Evolutionary conservation across 2,888 invertebrate genomes (phyloP).

Genomic region (Schrankia costaestrigalis): DNA sequence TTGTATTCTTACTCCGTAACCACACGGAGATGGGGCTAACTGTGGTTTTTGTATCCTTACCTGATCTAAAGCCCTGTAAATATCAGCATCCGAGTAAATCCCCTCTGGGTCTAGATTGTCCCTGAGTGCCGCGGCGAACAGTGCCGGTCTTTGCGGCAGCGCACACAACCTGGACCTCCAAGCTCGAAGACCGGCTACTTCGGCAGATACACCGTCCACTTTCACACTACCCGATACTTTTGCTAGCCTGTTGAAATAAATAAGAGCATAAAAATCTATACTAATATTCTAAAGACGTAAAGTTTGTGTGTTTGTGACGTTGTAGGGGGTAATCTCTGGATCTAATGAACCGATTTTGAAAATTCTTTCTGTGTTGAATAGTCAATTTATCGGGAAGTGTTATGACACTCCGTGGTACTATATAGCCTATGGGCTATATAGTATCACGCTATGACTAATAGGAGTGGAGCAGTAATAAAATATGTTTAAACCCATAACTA

Average conservation of each 20-base stretch:
- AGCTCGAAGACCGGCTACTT: constrained; percentile 73
- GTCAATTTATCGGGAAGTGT: neutral
- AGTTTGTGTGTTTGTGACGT: too few species aligned
- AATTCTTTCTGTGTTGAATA: too few species aligned
- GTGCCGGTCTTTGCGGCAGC: constrained; percentile 85
- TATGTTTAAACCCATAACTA: too few species aligned
- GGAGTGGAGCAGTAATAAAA: too few species aligned
- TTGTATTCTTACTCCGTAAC: neutral
- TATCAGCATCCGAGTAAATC: constrained; percentile 81
- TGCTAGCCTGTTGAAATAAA: constrained; percentile 63
- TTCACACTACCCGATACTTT: constrained; percentile 61
- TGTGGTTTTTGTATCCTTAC: constrained; percentile 38
- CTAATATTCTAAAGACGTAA: too few species aligned
- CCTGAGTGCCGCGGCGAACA: constrained; percentile 88
- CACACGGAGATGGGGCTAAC: neutral
- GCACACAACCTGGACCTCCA: constrained; percentile 81
- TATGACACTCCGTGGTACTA: too few species aligned
- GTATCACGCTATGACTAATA: neutral
- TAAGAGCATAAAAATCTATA: neutral
- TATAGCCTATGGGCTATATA: neutral
- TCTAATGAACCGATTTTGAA: too few species aligned
- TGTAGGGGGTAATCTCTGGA: too few species aligned
- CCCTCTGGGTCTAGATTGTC: constrained; percentile 89
- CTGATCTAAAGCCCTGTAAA: constrained; percentile 87
- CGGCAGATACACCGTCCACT: constrained; percentile 67